phyloP scores from a whole-genome alignment of 2,888 invertebrate genomes.

The Netelia melanura region DNA sequence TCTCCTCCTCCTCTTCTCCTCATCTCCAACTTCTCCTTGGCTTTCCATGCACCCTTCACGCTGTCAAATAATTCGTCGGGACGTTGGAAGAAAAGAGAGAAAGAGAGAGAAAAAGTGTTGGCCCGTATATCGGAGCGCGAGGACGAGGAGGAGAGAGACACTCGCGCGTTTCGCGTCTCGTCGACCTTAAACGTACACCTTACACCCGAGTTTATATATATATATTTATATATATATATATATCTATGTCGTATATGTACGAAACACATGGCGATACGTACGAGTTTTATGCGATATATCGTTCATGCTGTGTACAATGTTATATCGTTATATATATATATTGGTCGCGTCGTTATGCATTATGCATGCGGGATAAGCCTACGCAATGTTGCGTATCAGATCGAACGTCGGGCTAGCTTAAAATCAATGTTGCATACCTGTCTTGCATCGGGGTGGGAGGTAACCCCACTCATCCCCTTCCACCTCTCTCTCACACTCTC shows the following conservation, averaged over 20 bases:
- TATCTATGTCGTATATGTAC: not conserved
- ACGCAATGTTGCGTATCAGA: slow-evolving; percentile 76
- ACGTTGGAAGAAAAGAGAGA: slow-evolving; percentile 33
- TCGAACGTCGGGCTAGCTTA: slow-evolving; percentile 77
- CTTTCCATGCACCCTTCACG: slow-evolving; percentile 45
- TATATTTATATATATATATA: slow-evolving; percentile 11
- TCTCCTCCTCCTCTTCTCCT: not conserved
- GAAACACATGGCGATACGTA: slow-evolving; percentile 36
- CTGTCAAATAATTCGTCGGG: slow-evolving; percentile 61
- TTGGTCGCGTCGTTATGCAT: slow-evolving; percentile 64
- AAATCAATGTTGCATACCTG: slow-evolving; percentile 74
- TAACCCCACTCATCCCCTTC: slow-evolving; percentile 16
- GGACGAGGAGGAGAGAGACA: slow-evolving; percentile 41
- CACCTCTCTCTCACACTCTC: not conserved
- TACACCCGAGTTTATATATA: slow-evolving; percentile 9
- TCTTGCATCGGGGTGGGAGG: not conserved
- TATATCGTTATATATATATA: slow-evolving; percentile 35
- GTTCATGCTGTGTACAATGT: slow-evolving; percentile 37
- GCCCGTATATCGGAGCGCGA: slow-evolving; percentile 20
- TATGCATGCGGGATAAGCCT: slow-evolving; percentile 69
- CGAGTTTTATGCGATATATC: slow-evolving; percentile 56
- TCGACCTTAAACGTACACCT: slow-evolving; percentile 30
- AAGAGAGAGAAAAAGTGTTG: slow-evolving; percentile 29
- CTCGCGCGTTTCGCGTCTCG: slow-evolving; percentile 2
- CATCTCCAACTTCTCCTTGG: not conserved